Conservation (phyloP, 2,113 vertebrate genomes). For the Delphinus delphis region DNA sequence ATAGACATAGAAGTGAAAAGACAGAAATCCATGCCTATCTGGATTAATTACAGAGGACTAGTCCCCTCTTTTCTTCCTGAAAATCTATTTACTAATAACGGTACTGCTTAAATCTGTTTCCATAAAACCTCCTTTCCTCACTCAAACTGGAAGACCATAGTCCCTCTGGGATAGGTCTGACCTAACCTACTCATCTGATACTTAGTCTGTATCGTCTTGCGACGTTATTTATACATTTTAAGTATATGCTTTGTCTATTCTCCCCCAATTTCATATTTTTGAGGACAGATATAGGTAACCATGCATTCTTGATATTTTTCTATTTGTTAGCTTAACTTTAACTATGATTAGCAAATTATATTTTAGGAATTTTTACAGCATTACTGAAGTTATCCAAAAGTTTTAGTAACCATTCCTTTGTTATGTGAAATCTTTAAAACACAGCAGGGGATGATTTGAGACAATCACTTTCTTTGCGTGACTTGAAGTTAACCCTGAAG, state of each 20-base stretch:
- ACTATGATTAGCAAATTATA: neutral
- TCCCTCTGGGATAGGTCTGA: neutral
- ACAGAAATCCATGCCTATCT: neutral
- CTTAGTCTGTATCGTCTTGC: neutral
- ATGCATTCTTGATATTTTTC: neutral
- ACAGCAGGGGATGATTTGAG: neutral
- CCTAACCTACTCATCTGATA: neutral
- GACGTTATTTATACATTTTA: neutral
- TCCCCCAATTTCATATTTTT: neutral
- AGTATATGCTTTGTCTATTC: neutral
- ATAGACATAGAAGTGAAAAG: neutral
- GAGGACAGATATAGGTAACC: neutral
- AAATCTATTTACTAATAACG: neutral
- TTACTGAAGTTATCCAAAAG: neutral
- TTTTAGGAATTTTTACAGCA: neutral
- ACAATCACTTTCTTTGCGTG: neutral
- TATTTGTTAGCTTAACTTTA: neutral
- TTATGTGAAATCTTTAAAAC: neutral
- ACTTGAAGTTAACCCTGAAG: neutral
- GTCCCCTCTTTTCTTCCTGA: neutral
- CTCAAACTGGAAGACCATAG: neutral
- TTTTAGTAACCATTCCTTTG: neutral
- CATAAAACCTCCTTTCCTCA: neutral
- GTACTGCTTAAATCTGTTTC: neutral
- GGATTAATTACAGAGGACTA: neutral